Conservation (phyloP, 1,140 invertebrate species). For the Anadara kagoshimensis region DNA sequence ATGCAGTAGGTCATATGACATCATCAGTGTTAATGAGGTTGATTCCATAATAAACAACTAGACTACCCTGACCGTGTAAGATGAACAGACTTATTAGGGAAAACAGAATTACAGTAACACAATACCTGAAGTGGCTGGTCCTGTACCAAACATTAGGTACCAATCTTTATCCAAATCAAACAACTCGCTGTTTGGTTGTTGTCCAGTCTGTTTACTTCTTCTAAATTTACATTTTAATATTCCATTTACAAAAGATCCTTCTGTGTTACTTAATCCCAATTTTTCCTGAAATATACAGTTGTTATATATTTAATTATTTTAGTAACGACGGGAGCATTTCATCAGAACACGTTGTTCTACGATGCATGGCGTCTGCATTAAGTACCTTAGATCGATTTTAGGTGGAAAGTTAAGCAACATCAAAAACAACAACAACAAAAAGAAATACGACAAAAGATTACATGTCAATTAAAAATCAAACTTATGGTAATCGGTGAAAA, state of each 20-base stretch:
- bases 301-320: no score
- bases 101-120: background rate
- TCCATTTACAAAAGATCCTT: constrained; percentile 27
- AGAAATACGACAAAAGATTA: no score
- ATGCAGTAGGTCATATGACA: no score
- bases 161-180: constrained; percentile 51
- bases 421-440: background rate
- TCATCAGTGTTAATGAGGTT: no score
- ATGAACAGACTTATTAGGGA: no score
- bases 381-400: background rate
- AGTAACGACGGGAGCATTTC: background rate
- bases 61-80: no score
- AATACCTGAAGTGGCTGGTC: constrained; percentile 37
- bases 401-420: background rate
- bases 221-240: constrained; percentile 45
- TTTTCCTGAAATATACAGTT: constrained; percentile 18
- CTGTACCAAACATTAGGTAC: constrained; percentile 49
- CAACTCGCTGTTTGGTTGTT: background rate
- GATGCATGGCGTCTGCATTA: background rate
- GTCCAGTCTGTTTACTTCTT: constrained; percentile 8
- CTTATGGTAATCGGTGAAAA: no score
- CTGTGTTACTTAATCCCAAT: constrained; percentile 76
- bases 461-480: no score
- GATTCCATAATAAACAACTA: no score
- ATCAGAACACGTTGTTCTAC: background rate